Evolutionary conservation across 2,797 vertebrate genomes (phyloP), one percentile per base, ranked within the genome.

Genomic region (Corythornis leucogaster): DNA sequence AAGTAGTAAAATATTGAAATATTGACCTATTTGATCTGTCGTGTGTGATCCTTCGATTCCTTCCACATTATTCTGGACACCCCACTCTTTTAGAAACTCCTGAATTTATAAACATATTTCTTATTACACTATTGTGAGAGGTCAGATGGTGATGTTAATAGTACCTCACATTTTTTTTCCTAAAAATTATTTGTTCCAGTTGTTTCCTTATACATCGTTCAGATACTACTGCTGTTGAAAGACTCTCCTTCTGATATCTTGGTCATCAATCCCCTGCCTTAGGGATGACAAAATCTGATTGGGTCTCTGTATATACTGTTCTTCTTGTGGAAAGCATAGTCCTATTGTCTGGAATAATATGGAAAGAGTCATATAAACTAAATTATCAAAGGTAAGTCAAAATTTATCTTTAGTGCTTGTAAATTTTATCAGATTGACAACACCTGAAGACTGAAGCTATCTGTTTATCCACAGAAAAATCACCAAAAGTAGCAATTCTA

Each of bases 331-430:
- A 94, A 95, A 96, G 90, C 96, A 94, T 96, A 96, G 95, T 93
- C 97, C 97, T 97, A 97, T 97, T 97, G 96, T 98, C 97, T 97
- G 97, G 97, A 97, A 97, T 97, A 97, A 97, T 98, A 96, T 97
- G 97, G 97, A 97, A 98, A 97, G 93, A 97, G 94, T 97, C 97
- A 97, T 98, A 98, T 95, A 97, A 96, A 97, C 93, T 97, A 97
- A 97, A 95, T 96, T 94, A 33, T 92, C 68, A 91, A 93, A 96
- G 96, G 95, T 96, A 96, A 96, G 95, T 96, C 80, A 88, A 92
- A 74, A 94, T 95, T 96, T 96, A 94, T 95, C 91, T 95, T 85
- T 95, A 92, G 95, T 94, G 92, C 89, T 96, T 96, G 74, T 95
- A 86, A 85, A 80, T 93, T 1, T 45, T 94, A 22, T 50, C 79